Percentiles rank a stretch among this genome's conserved stretches.
phyloP scores from a whole-genome alignment of 2,113 vertebrate species.

The Vanacampus margaritifer region DNA sequence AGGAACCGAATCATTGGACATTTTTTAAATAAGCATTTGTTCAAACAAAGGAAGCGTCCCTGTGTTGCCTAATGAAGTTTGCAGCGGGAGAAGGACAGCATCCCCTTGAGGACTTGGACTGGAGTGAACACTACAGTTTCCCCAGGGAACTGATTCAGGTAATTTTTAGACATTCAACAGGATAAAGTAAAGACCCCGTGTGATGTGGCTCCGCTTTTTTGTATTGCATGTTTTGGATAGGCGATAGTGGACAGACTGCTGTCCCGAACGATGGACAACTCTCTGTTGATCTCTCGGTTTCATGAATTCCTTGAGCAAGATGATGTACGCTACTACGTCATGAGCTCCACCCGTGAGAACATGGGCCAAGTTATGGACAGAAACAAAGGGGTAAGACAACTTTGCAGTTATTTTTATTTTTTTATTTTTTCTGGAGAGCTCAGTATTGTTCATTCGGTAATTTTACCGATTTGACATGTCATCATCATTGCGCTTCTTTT shows the following conservation, averaged over 20 bases:
- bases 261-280: conserved; percentile 65
- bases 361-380: conserved; percentile 71
- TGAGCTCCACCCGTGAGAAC: conserved; percentile 69
- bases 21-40: background rate
- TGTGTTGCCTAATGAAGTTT: conserved; percentile 86
- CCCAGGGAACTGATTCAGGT: conserved; percentile 81
- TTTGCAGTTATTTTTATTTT: background rate
- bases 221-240: conserved; percentile 54
- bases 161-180: conserved; percentile 10
- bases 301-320: conserved; percentile 84
- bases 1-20: background rate
- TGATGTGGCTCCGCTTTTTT: background rate
- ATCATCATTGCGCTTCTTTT: too few relatives aligned
- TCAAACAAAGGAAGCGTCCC: conserved; percentile 73
- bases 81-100: conserved; percentile 77
- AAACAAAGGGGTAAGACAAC: conserved; percentile 73
- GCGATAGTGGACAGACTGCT: conserved; percentile 76
- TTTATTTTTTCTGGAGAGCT: too few relatives aligned
- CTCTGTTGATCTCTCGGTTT: conserved; percentile 82
- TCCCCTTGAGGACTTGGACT: conserved; percentile 80
- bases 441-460: too few relatives aligned
- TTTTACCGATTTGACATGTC: too few relatives aligned
- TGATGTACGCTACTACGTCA: conserved; percentile 85
- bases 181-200: background rate
- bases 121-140: conserved; percentile 81